Base-by-base conservation (phyloP, 2,113 vertebrate genomes). In the Rhinichthys klamathensis region DNA sequence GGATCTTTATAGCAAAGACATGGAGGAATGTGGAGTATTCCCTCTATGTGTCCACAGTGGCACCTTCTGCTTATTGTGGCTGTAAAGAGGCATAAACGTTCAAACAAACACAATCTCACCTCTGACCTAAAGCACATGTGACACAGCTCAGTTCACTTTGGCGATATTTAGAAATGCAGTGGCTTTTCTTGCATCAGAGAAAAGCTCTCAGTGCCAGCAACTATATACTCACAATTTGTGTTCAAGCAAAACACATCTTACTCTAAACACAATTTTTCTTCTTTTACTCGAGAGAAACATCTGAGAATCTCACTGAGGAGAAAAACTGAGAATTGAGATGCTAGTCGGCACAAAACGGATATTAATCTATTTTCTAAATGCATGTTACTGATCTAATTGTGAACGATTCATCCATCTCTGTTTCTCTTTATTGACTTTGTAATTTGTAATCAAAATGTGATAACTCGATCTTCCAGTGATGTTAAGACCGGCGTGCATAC, bases 1-100 rank as follows among this genome's bases (percentile, higher is more conserved):
- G 67, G 87, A 83, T 49, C 88, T 78, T 76, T 54, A 79, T 60
- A 83, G 84, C 60, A 27, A 32, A 70, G 54, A 44, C 70, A 54
- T 87, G 73, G 84, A 90, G 87, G 91, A 90, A 91, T 89, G 84
- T 41, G 2, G 32, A 73, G 61, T 27, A 75, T 89, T 87, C 32
- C 83, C 65, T 77, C 85, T 23, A 61, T 73, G 76, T 80, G 27
- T 79, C 51, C 9, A 87, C 83, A 78, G 44, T 76, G 83, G 41
- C 73, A 35, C 75, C 76, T 56, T 76, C 30, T 54, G 30, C 63
- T 67, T 82, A 70, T 82, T 82, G 30, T 82, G 80, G 44, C 80
- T 72, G 49, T 70, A 82, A 82, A 72, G 67, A 56, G 3, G 30
- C 32, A 72, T 72, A 41, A 38, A 85, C 58, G 11, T 78, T 18